A percentile compares a stretch with the other conserved stretches of the same genome.
phyloP scores from a whole-genome alignment of 2,797 vertebrate genomes.

The Arnoldichthys spilopterus region DNA sequence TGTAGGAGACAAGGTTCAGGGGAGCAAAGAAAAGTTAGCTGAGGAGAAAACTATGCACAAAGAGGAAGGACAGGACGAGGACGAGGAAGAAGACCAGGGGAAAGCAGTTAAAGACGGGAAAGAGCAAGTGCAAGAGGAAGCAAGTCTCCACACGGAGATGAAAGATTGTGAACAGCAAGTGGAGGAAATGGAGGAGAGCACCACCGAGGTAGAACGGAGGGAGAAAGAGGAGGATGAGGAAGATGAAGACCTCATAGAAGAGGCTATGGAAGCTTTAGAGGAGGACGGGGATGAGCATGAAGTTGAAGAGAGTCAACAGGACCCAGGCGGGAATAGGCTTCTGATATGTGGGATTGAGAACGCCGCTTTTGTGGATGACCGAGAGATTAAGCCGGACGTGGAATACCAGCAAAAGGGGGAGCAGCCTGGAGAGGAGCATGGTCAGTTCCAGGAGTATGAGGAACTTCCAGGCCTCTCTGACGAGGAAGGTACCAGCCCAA shows the following conservation, averaged over 20 bases:
- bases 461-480: constrained; percentile 83
- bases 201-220: constrained; percentile 20
- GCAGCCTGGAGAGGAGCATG: constrained; percentile 3
- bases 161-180: constrained; percentile 26
- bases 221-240: constrained; percentile 27
- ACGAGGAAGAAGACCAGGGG: constrained; percentile 34
- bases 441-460: constrained; percentile 65
- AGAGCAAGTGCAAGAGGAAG: constrained; percentile 32
- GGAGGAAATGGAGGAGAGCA: constrained; percentile 41
- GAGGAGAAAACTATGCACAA: constrained; percentile 44
- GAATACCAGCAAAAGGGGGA: constrained; percentile 61
- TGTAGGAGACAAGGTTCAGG: constrained; percentile 45
- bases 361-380: constrained; percentile 78
- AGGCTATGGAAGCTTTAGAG: constrained; percentile 28
- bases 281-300: constrained; percentile 63
- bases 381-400: constrained; percentile 65
- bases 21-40: constrained; percentile 47
- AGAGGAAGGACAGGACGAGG: constrained; percentile 40
- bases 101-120: constrained; percentile 27
- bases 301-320: constrained; percentile 51
- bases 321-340: constrained; percentile 24
- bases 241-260: constrained; percentile 28
- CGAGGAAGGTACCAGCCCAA: constrained; percentile 70
- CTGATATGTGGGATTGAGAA: constrained; percentile 81
- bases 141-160: constrained; percentile 17